These are phyloP conservation scores for Aradophagus sp. DNA, from an alignment of 1,140 invertebrate genomes.

Conservation along the genomic window DNA sequence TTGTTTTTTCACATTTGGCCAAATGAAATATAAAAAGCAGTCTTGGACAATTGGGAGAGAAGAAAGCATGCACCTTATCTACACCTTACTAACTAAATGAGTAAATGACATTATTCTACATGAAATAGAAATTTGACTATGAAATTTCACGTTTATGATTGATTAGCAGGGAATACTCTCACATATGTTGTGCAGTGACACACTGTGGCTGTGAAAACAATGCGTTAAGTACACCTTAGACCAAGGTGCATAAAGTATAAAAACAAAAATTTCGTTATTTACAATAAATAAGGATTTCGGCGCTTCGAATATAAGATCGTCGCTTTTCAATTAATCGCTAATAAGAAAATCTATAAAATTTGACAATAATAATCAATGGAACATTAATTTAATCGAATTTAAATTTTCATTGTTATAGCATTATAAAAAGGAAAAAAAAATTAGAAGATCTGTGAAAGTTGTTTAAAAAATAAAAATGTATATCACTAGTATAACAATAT, in stretches of 20 bases:
- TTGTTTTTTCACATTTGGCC: not conserved
- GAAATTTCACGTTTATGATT: slow-evolving; percentile 52
- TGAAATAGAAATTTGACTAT: slow-evolving; percentile 51
- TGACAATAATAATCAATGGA: too few relatives aligned
- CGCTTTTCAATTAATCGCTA: too few relatives aligned
- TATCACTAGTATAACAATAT: too few relatives aligned
- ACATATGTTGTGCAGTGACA: slow-evolving; percentile 69
- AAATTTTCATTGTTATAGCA: too few relatives aligned
- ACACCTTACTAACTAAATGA: slow-evolving; percentile 64
- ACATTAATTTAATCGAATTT: too few relatives aligned
- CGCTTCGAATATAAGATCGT: too few relatives aligned
- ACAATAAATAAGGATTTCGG: slow-evolving; percentile 37
- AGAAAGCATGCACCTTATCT: slow-evolving; percentile 5
- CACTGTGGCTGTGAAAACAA: slow-evolving; percentile 71
- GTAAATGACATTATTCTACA: slow-evolving; percentile 49
- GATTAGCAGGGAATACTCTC: slow-evolving; percentile 65
- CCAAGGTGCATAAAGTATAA: slow-evolving; percentile 65
- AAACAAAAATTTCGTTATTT: slow-evolving; percentile 62
- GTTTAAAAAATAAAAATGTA: too few relatives aligned
- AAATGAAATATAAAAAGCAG: slow-evolving; percentile 11
- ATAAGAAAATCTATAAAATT: too few relatives aligned
- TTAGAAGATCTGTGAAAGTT: too few relatives aligned
- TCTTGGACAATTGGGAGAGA: not conserved
- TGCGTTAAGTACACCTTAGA: slow-evolving; percentile 69
- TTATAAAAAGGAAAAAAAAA: too few relatives aligned